Evolutionary conservation across 2,888 invertebrate species (phyloP).

Genomic region (Eristalis intricaria): DNA sequence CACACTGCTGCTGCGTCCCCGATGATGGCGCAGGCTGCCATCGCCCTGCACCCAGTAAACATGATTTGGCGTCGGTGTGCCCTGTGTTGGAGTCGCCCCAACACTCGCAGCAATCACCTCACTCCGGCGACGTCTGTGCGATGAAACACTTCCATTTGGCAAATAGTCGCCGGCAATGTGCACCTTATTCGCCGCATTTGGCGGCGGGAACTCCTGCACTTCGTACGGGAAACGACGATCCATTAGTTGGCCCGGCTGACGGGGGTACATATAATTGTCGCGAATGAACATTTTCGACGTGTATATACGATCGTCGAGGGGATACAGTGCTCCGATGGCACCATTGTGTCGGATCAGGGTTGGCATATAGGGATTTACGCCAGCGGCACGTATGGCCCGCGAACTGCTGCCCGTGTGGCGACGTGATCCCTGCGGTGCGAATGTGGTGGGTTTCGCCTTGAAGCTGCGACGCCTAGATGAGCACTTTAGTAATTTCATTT

Average conservation of each 20-base stretch:
- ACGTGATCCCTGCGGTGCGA: conserved; percentile 72
- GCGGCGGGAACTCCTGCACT: conserved; percentile 78
- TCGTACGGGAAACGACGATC: conserved; percentile 80
- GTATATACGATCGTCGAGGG: conserved; percentile 79
- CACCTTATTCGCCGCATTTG: conserved; percentile 78
- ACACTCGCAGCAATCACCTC: conserved; percentile 43
- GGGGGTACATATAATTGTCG: conserved; percentile 80
- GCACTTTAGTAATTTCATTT: conserved; percentile 77
- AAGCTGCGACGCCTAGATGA: conserved; percentile 79
- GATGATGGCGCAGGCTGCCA: conserved; percentile 64
- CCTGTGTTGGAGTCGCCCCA: conserved; percentile 48
- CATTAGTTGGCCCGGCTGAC: conserved; percentile 79
- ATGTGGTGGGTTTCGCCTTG: conserved; percentile 76
- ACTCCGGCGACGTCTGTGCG: conserved; percentile 49
- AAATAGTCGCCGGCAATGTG: conserved; percentile 80
- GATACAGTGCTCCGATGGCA: conserved; percentile 78
- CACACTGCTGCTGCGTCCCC: conserved; percentile 78
- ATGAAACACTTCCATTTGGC: conserved; percentile 74
- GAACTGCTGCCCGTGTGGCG: conserved; percentile 31
- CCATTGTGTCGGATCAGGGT: conserved; percentile 78
- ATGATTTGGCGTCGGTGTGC: conserved; percentile 77
- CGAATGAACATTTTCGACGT: conserved; percentile 80
- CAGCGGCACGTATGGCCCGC: conserved; percentile 46
- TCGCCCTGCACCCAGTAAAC: conserved; percentile 79
- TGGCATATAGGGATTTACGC: conserved; percentile 74